Conservation (phyloP, 1,140 invertebrate species). For the Schmidtea mediterranea region DNA sequence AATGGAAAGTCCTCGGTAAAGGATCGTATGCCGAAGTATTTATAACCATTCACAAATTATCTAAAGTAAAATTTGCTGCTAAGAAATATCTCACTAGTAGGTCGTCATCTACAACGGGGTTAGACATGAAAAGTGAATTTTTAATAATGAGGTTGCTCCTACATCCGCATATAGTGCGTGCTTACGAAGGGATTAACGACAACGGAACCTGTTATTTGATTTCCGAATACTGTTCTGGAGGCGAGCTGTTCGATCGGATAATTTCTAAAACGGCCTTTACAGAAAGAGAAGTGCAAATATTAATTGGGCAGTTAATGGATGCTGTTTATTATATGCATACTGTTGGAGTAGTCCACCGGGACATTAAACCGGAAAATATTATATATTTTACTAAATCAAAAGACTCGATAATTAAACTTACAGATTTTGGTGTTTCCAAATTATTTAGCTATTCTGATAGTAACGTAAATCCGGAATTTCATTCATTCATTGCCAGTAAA, state of each 20-base stretch:
- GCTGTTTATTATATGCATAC: constrained; percentile 48
- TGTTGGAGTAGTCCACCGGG: constrained; percentile 46
- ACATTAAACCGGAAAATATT: constrained; percentile 66
- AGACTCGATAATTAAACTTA: constrained; percentile 69
- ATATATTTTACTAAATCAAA: constrained; percentile 43
- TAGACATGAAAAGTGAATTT: constrained; percentile 37
- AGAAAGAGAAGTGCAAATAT: constrained; percentile 41
- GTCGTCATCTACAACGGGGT: too few species aligned
- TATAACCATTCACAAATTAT: too few species aligned
- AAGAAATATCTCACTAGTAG: too few species aligned
- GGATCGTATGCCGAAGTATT: too few species aligned
- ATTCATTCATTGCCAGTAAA: constrained; percentile 34
- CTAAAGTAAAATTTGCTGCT: too few species aligned
- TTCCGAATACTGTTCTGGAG: constrained; percentile 43
- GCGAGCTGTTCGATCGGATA: constrained; percentile 58
- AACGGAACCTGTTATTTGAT: constrained; percentile 32
- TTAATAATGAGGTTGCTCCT: constrained; percentile 46
- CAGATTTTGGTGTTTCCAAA: constrained; percentile 44
- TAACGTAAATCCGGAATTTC: too few species aligned
- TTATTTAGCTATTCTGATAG: too few species aligned
- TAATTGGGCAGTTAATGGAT: constrained; percentile 48
- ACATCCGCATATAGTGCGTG: constrained; percentile 52
- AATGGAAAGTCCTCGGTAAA: too few species aligned
- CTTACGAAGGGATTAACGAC: constrained; percentile 54
- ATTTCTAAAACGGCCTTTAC: constrained; percentile 40